Base-by-base conservation (phyloP, 2,888 invertebrate species). In the Heliconius aoede region DNA sequence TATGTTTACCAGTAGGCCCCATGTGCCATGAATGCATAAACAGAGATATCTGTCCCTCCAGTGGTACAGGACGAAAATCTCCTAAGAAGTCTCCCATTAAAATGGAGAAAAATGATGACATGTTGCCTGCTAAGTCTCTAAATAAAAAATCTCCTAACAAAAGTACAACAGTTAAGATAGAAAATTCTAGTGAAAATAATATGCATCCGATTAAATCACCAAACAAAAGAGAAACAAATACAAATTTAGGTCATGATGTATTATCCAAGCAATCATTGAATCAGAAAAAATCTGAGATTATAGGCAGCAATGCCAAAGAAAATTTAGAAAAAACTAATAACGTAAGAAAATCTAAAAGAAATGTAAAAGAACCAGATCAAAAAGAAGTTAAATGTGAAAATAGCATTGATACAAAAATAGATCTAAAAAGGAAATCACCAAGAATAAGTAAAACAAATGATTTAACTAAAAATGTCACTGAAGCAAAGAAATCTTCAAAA, bases 1-100 rank as follows among this genome's bases (percentile, higher is more conserved):
- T 97, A 78, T 99, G 99, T 89, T 92, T 96, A 74, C 97, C 99
- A 0, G 90, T 97, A 0, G 95, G 95, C 69, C 99, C 99, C 0
- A 96, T 96, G 81, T 99, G 99, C 90, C 88, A 86, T 11, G 95
- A 96, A 73, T 99, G 99, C 88, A 93, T 98, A 24, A 99, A 99
- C 89, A 95, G 94, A 80, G 87, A 95, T 28, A 95, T 98, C 64
- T 99, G 99, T 87, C 98, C 99, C 3, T 96, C 93, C 81, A 95
- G 93, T 80, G 90, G 87, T 15, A 91, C 87, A 81, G 88, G 86
- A 7, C 87, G 86, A 65, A 93, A 91, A 78, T 90, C 92, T 15
- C 91, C 91, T 13, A 91, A 89, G 78, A 91, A 88, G 82, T 85
- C 91, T 36, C 91, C 91, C 32, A 62, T 62, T 46, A 74, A 74